Evolutionary conservation across 1,140 invertebrate genomes (phyloP), one percentile per base, ranked within the genome.

Genomic region (Cherax quadricarinatus): DNA sequence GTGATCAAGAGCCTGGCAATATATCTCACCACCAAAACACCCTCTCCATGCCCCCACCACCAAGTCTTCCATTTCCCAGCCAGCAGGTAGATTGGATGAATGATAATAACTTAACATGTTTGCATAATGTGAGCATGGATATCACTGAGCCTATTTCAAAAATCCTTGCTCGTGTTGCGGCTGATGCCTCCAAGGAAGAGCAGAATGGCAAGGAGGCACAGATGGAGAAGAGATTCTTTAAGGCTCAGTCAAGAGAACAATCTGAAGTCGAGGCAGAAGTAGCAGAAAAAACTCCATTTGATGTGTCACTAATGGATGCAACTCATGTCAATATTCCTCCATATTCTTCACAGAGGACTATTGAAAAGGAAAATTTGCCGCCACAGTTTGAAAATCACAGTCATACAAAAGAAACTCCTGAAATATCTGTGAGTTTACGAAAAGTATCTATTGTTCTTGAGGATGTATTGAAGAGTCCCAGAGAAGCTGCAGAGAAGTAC

Each of bases 301-400:
- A 92, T 78, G 18, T 88, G 14, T 92, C 91, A 78, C 66, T 85
- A 12, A 73, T 88, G 62, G 86, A 92, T 62, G 66, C 62, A 3
- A 60, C 86, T 21, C 21, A 73, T n/a, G 70, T 92, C n/a, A 60
- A 51, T 18, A 79, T 84, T 7, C 81, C 81, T 51, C 83, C 82
- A 48, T 90, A 79, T 88, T 85, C 86, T 57, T 88, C 70, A 41
- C 51, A 53, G 41, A 88, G 70, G 53, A 84, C 66, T 2, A 24
- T 78, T 18, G 91, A 88, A 81, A 92, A 92, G 79, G 91, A 92
- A 88, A 92, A 92, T 73, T 66, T 92, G 12, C 86, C 86, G 12
- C 91, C 91, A 75, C 48, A 82, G 16, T 30, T 48, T 51, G 51
- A 62, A 49, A 57, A 49, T 51, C 16, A 70, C 48, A 48, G 21